Percentiles rank a stretch among this genome's conserved stretches.
phyloP scores from a whole-genome alignment of 2,888 invertebrate genomes.

The Synanthedon andrenaeformis region DNA sequence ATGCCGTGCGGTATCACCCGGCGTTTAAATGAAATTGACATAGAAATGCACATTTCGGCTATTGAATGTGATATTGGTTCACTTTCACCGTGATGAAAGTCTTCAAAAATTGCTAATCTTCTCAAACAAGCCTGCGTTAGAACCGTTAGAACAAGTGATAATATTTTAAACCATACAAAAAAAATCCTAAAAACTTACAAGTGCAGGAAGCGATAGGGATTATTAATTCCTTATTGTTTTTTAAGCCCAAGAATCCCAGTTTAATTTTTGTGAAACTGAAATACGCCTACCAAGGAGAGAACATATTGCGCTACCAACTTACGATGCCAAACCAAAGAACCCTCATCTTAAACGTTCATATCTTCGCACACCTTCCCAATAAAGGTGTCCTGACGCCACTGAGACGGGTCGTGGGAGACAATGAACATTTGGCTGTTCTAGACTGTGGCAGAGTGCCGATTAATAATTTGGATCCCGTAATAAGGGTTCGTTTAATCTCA shows the following conservation, averaged over 20 bases:
- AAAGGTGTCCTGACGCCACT: constrained; percentile 44
- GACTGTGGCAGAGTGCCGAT: constrained; percentile 60
- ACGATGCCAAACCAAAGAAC: constrained; percentile 48
- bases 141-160: no score
- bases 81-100: no score
- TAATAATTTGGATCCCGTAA: constrained; percentile 59
- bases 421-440: constrained; percentile 38
- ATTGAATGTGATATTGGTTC: not conserved
- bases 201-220: no score
- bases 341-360: constrained; percentile 34
- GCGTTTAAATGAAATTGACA: no score
- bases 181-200: no score
- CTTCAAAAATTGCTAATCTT: no score
- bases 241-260: constrained; percentile 39
- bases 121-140: no score
- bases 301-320: constrained; percentile 44
- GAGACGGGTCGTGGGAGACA: constrained; percentile 23
- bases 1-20: no score
- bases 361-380: constrained; percentile 31
- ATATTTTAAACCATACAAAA: no score
- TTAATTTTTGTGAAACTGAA: constrained; percentile 36
- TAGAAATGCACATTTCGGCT: not conserved
- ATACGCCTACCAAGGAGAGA: constrained; percentile 35
- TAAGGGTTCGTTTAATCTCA: constrained; percentile 36
- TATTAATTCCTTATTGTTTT: not conserved